phyloP scores from a whole-genome alignment of 2,797 vertebrate species.

The Miichthys miiuy region DNA sequence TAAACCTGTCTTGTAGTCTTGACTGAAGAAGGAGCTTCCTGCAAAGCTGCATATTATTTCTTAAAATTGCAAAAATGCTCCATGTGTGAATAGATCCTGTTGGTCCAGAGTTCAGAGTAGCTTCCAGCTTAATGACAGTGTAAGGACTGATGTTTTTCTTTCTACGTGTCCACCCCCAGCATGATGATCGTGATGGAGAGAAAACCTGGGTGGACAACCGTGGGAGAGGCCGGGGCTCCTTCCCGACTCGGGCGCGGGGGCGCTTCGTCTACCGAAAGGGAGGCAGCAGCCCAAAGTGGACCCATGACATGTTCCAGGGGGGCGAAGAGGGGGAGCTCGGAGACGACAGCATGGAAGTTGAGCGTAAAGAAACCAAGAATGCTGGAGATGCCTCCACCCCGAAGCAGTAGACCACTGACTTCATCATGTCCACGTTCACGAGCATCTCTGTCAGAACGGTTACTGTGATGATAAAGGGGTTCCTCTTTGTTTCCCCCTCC shows the following conservation, averaged over 20 bases:
- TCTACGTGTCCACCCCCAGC: slow-evolving; percentile 78
- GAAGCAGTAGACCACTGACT: slow-evolving; percentile 80
- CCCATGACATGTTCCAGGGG: slow-evolving; percentile 93
- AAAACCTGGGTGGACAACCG: slow-evolving; percentile 92
- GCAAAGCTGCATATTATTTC: too few relatives aligned
- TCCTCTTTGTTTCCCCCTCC: neutral
- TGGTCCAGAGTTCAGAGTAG: neutral
- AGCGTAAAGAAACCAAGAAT: slow-evolving; percentile 89
- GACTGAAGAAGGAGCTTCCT: too few relatives aligned
- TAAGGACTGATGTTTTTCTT: neutral
- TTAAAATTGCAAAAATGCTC: too few relatives aligned
- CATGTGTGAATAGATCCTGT: too few relatives aligned
- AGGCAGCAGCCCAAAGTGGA: slow-evolving; percentile 85
- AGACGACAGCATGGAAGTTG: slow-evolving; percentile 88
- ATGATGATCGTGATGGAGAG: slow-evolving; percentile 96
- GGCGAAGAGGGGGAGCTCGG: slow-evolving; percentile 89
- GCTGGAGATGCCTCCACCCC: slow-evolving; percentile 74
- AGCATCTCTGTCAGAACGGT: slow-evolving; percentile 1
- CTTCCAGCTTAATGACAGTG: neutral
- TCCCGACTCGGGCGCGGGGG: slow-evolving; percentile 88
- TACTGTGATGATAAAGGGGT: slow-evolving; percentile 7
- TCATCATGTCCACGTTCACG: neutral
- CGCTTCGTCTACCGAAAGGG: slow-evolving; percentile 93
- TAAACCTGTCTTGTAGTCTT: too few relatives aligned
- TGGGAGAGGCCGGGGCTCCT: slow-evolving; percentile 90